Evolutionary conservation across 2,888 invertebrate genomes (phyloP), one percentile per base, ranked within the genome.

Genomic region (Ophion slaviceki): DNA sequence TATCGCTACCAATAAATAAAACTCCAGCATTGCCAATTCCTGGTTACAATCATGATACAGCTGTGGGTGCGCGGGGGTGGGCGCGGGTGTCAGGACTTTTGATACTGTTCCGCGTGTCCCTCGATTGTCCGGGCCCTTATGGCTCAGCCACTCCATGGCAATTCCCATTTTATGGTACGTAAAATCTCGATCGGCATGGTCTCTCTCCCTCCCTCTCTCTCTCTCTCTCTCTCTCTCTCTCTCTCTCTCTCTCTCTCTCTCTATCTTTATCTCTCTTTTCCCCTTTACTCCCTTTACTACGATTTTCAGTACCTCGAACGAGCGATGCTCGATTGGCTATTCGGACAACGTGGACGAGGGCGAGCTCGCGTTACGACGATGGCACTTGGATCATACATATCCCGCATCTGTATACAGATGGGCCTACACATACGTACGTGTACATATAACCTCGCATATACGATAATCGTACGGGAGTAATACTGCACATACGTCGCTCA

Each of bases 101-200:
- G 81, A 87, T 79, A 68, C 67, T 75, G 79, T 78, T 76, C 64
- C 47, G 45, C 66, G 40, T 57, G 59, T 67, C 67, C 28, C 70
- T 68, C 57, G 64, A 80, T 67, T 68, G 66, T 71, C 32, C 64
- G 64, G 57, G 67, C 72, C 72, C 80, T 77, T 80, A 83, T 86
- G 80, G 83, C 80, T 40, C 68, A 75, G 74, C 71, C 82, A 76
- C 57, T 82, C 72, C 70, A 57, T 78, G 78, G 88, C 88, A 88
- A 91, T 92, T 89, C 88, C 87, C 79, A 88, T 92, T 92, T 92
- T 91, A 92, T 91, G 91, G 90, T 80, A 79, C 90, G 92, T 92
- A 92, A 92, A 90, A 86, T 87, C 87, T 86, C 88, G 87, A 88
- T 89, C 90, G 88, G 87, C 80, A 80, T 86, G 74, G 67, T 68